Evolutionary conservation across 2,113 vertebrate genomes (phyloP).

Genomic region (Gavia stellata): DNA sequence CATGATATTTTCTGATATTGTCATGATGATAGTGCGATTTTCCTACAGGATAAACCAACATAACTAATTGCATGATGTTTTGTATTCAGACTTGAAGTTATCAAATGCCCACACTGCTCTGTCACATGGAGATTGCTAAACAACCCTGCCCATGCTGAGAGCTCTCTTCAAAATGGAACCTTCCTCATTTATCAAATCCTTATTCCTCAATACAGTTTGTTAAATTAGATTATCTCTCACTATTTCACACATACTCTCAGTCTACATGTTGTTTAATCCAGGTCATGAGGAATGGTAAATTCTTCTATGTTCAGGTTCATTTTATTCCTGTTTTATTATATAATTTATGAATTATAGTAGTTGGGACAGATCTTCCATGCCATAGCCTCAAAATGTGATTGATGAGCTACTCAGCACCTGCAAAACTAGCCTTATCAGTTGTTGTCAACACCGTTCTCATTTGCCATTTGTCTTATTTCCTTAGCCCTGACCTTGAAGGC

Average conservation of each 20-base stretch:
- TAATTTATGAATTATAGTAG: not conserved
- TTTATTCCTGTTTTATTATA: not conserved
- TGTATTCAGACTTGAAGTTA: not conserved
- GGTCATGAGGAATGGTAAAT: not conserved
- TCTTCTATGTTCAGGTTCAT: not conserved
- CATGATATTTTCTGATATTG: not conserved
- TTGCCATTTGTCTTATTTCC: constrained; percentile 33
- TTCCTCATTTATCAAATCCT: not conserved
- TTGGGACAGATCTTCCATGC: not conserved
- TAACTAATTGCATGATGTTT: not conserved
- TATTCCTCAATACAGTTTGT: not conserved
- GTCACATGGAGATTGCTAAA: not conserved
- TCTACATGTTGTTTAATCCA: not conserved
- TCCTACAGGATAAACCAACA: not conserved
- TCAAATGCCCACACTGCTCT: not conserved
- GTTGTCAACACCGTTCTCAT: not conserved
- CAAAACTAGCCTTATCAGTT: not conserved
- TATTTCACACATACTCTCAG: not conserved
- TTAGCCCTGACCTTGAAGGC: constrained; percentile 46
- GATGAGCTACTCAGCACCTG: constrained; percentile 9
- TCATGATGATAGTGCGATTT: not conserved
- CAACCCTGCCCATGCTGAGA: not conserved
- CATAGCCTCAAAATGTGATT: not conserved
- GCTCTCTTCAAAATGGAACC: not conserved
- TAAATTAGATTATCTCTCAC: not conserved